Conservation (phyloP, 2,797 vertebrate genomes). For the Melanotaenia maccullochi region DNA sequence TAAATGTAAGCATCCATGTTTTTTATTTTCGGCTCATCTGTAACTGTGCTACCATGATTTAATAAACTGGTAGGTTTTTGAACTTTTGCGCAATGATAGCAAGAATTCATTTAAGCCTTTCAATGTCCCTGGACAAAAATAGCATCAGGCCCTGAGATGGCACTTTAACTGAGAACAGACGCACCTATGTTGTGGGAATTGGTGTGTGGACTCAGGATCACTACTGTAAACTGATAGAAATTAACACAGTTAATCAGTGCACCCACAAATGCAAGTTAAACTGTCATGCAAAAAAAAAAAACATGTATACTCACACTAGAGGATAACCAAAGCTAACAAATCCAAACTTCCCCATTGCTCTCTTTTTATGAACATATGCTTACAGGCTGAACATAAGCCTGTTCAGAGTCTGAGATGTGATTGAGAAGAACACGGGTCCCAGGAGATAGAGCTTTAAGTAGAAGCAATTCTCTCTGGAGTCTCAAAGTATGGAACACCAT, state of each 20-base stretch:
- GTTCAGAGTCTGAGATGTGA: constrained; percentile 68
- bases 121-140: not conserved
- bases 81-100: not conserved
- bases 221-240: not conserved
- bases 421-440: constrained; percentile 72
- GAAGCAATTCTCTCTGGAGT: constrained; percentile 70
- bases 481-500: constrained; percentile 75
- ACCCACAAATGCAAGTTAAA: not conserved
- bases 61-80: not conserved
- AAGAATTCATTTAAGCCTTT: not conserved
- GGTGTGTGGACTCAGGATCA: not conserved
- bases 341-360: not conserved
- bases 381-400: not conserved
- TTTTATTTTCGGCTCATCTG: not conserved
- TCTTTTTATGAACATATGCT: not conserved
- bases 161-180: constrained; percentile 6
- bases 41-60: not conserved
- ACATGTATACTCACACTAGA: not conserved
- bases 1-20: not conserved
- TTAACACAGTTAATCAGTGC: not conserved
- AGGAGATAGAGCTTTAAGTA: constrained; percentile 71
- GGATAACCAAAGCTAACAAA: not conserved
- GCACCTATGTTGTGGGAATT: not conserved
- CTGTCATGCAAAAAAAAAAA: not conserved
- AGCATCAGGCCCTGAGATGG: not conserved